These are phyloP conservation scores for Luffia ferchaultella DNA, from an alignment of 2,888 invertebrate genomes.

Conservation along the genomic window DNA sequence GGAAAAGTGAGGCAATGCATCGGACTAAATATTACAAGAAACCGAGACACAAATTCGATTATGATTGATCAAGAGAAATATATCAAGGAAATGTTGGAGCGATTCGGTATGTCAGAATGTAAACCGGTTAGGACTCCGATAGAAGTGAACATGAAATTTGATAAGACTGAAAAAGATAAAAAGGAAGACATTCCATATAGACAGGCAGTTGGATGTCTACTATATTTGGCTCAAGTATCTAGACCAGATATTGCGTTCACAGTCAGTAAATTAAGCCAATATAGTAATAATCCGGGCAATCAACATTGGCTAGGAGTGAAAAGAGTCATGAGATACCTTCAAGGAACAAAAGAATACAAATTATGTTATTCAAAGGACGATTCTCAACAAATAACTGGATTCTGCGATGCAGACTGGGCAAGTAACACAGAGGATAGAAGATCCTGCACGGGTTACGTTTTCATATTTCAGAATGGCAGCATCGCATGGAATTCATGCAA, in stretches of 20 bases:
- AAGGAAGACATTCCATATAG: not conserved
- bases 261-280: conserved; percentile 17
- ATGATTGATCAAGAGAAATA: too few species aligned
- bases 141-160: too few species aligned
- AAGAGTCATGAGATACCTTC: conserved; percentile 15
- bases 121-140: too few species aligned
- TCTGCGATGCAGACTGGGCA: conserved; percentile 5
- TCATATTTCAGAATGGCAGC: not conserved
- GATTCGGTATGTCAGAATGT: too few species aligned
- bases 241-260: conserved; percentile 19
- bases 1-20: too few species aligned
- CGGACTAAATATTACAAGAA: too few species aligned
- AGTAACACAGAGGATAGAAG: conserved; percentile 1
- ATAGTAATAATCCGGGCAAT: conserved; percentile 13
- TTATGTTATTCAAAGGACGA: not conserved
- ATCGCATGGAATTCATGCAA: conserved; percentile 1
- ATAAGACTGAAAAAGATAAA: too few species aligned
- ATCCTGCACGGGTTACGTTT: conserved; percentile 4
- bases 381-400: conserved; percentile 1
- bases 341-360: conserved; percentile 13
- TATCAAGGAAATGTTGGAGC: too few species aligned
- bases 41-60: too few species aligned
- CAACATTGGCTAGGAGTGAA: conserved; percentile 14
- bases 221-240: conserved; percentile 16
- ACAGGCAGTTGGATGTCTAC: not conserved